phyloP scores from a whole-genome alignment of 2,113 vertebrate genomes.

The Hypocryptadius cinnamomeus region DNA sequence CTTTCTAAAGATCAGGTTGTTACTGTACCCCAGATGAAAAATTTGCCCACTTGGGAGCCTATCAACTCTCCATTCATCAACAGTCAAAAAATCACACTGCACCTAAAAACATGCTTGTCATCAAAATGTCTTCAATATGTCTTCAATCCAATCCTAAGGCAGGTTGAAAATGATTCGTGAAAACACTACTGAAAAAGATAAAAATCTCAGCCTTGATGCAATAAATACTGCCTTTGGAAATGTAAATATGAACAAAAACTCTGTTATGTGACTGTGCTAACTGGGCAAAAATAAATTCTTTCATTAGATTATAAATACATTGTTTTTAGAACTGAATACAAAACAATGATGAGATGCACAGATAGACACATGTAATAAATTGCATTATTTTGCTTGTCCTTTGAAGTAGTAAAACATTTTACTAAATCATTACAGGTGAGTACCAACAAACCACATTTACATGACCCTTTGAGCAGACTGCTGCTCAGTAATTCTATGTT shows the following conservation, averaged over 20 bases:
- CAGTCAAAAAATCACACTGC: neutral
- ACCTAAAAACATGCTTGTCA: neutral
- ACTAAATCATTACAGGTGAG: neutral
- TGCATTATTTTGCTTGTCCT: neutral
- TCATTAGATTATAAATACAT: neutral
- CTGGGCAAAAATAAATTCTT: neutral
- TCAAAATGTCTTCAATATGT: neutral
- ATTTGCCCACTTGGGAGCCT: neutral
- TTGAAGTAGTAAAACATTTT: neutral
- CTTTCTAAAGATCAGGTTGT: neutral
- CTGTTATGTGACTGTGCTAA: neutral
- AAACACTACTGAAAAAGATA: neutral
- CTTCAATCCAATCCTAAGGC: neutral
- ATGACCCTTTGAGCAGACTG: neutral
- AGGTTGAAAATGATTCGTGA: neutral
- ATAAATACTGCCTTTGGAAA: neutral
- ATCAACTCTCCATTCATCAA: neutral
- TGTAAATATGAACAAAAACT: neutral
- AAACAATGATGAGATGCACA: neutral
- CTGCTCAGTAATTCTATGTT: neutral
- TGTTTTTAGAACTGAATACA: neutral
- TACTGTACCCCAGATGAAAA: neutral
- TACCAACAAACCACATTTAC: neutral
- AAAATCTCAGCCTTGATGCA: neutral
- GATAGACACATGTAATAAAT: neutral